Percentiles rank a stretch among this genome's conserved stretches.
Conservation (phyloP, 2,888 invertebrate genomes). For the Acanthococcus lagerstroemiae region DNA sequence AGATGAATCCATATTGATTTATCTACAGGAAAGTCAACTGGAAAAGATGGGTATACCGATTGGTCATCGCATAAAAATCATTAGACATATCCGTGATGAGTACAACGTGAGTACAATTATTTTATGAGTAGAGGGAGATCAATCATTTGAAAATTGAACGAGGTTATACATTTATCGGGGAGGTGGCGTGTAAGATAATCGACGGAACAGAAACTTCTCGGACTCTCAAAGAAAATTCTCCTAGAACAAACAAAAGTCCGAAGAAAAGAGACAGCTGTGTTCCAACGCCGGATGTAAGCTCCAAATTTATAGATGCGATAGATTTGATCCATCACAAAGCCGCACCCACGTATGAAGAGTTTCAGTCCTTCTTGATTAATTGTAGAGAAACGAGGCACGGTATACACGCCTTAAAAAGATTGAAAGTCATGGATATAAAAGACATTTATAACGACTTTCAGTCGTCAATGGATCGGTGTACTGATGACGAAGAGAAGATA, state of each 20-base stretch:
- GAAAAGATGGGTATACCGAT: too few species aligned
- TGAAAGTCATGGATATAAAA: background rate
- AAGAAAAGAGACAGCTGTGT: background rate
- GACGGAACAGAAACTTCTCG: background rate
- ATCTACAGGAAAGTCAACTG: too few species aligned
- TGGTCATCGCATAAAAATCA: too few species aligned
- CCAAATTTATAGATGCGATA: background rate
- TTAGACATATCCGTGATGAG: too few species aligned
- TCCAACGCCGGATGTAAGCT: background rate
- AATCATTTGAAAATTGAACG: background rate
- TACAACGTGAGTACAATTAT: background rate
- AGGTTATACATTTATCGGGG: background rate
- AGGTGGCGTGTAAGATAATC: background rate
- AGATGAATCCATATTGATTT: background rate
- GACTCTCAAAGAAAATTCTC: background rate
- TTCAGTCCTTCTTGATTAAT: background rate
- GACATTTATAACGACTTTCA: background rate
- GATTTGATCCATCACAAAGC: background rate
- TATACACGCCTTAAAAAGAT: background rate
- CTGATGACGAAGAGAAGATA: background rate
- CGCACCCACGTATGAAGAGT: background rate
- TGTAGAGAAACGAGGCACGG: background rate
- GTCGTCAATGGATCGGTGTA: background rate
- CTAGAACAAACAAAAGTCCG: background rate
- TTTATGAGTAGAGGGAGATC: background rate